Base-by-base conservation (phyloP, 2,888 invertebrate genomes). In the Sphinx pinastri region DNA sequence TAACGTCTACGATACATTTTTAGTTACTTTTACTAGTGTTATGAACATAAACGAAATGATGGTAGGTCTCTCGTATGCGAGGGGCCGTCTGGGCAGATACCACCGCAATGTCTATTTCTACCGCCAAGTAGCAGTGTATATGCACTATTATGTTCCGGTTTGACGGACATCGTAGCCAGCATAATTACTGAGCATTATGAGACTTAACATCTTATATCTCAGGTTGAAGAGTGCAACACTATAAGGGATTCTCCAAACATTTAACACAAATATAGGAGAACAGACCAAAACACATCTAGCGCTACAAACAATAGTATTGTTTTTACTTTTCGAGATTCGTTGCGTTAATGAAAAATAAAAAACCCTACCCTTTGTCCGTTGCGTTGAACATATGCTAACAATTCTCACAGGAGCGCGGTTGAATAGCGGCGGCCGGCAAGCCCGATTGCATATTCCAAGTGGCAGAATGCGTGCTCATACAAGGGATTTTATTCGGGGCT, bases 371-470 rank as follows among this genome's bases (percentile, higher is more conserved):
- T 69, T 70, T 74, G 69, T 68, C 69, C 75, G 73, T 72, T 74
- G 67, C 60, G 60, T 69, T 74, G 71, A 72, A 73, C 72, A 71
- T 71, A 69, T 72, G 73, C 73, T 72, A 75, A 77, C 78, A 76
- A 78, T 77, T 77, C 71, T 76, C 76, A 76, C 73, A 75, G 79
- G 70, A 68, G 31, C 73, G 74, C 74, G 74, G 74, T 74, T 69
- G 73, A 76, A 72, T 76, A 69, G 73, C 54, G 68, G 71, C 73
- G 73, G 72, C 74, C 51, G 67, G 71, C 73, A 73, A 72, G 75
- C 51, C 63, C 68, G 74, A n/a, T 58, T 73, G 73, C 76, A 78
- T 76, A 80, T 78, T 79, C 81, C 76, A 74, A 77, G 78, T 75
- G 70, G 73, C 57, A 31, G 14, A 71, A 74, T 74, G 75, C 71